These are phyloP conservation scores for Anthonomus grandis DNA, from an alignment of 1,140 invertebrate genomes.

Conservation along the genomic window DNA sequence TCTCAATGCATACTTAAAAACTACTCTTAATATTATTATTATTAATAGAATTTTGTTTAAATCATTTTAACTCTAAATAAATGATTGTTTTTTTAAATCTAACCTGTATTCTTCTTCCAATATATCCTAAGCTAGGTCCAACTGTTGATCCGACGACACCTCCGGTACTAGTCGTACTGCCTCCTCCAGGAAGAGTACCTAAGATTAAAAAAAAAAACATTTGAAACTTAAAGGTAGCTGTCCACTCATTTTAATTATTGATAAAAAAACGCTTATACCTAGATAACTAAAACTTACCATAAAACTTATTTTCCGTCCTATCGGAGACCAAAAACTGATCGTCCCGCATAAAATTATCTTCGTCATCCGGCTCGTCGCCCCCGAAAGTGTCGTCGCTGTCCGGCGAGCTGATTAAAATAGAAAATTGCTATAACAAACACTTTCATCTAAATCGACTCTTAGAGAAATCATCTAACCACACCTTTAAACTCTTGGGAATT, in stretches of 20 bases:
- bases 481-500: too few species aligned
- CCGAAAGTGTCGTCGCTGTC: constrained; percentile 81
- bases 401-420: constrained; percentile 60
- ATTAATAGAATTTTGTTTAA: neutral
- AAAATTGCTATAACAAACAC: too few species aligned
- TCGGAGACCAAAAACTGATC: constrained; percentile 84
- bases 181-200: constrained; percentile 48
- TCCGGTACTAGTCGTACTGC: constrained; percentile 51
- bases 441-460: too few species aligned
- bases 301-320: constrained; percentile 81
- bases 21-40: neutral
- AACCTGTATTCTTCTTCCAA: constrained; percentile 55
- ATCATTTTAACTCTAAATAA: neutral
- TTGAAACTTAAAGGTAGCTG: too few species aligned
- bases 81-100: constrained; percentile 3
- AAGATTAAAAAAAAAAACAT: neutral
- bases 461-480: too few species aligned
- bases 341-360: constrained; percentile 69
- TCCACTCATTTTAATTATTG: neutral
- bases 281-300: constrained; percentile 63
- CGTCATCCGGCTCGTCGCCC: constrained; percentile 72
- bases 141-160: constrained; percentile 49
- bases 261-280: neutral
- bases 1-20: too few species aligned
- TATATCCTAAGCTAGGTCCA: constrained; percentile 56